Base-by-base conservation (phyloP, 2,888 invertebrate genomes). In the Trachelus stipa region DNA sequence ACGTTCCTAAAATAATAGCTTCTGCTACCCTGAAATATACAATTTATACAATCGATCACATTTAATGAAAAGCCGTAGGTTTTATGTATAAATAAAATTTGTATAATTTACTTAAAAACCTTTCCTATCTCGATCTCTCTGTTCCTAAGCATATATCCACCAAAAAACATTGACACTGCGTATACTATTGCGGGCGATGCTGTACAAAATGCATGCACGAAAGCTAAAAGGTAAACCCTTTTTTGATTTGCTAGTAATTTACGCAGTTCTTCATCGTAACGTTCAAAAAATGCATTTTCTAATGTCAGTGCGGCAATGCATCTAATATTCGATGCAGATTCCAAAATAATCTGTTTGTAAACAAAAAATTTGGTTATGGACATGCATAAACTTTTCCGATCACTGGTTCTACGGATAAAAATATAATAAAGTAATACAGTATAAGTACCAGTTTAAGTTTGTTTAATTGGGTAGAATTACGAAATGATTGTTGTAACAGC, bases 1-100 rank as follows among this genome's bases (percentile, higher is more conserved):
- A 87, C 31, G 91, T 90, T 73, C 92, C 92, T 68, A 91, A 85
- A 77, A 92, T 90, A 33, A 92, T 83, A 9, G 90, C 87, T 80
- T 91, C 90, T 73, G 89, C 88, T 30, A 91, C 89, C 81, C 90
- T 91, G 78, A 73, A 79, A 74, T 74, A 34, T 31, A 35, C 71
- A 33, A 31, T 40, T 40, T 40, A 40, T 40, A 40, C 15, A 6
- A 40, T 23, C 15, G 23, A 40, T 40, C 15, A 9, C 2, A 9
- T 15, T 40, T 23, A 23, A 23, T 1, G 23, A 40, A 23, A 40
- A 40, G 0, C 9, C 40, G 23, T 6, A 6, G 23, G 15, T 40
- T 40, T 15, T 23, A 23, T 40, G 6, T 40, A 40, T 40, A 23
- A 23, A 23, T 40, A 23, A 40, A 40, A 40, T 40, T 15, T 15